Conservation (phyloP, 2,888 invertebrate genomes). For the Dryadula phaetusa region DNA sequence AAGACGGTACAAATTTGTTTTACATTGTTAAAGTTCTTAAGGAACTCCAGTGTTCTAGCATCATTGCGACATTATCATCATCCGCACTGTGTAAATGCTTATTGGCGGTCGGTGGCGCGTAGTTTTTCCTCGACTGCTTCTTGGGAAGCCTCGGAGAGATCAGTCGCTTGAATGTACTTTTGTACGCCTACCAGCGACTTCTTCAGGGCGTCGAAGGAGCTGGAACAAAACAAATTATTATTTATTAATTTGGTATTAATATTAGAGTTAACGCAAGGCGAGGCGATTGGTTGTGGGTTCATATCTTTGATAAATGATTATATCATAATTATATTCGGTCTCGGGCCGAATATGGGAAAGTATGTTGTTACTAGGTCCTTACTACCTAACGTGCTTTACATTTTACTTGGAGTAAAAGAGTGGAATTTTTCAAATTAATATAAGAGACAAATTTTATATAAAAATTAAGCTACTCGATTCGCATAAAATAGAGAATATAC, state of each 20-base stretch:
- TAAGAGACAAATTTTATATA: too few relatives aligned
- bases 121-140: conserved; percentile 97
- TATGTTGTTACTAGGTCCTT: too few relatives aligned
- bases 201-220: conserved; percentile 99
- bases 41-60: conserved; percentile 6
- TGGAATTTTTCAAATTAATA: too few relatives aligned
- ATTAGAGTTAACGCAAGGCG: too few relatives aligned
- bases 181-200: conserved; percentile 98
- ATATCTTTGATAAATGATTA: too few relatives aligned
- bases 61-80: conserved; percentile 25
- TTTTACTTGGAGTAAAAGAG: too few relatives aligned
- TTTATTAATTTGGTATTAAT: too few relatives aligned
- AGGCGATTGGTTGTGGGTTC: background rate
- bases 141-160: conserved; percentile 96
- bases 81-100: conserved; percentile 64
- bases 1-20: background rate
- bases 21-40: background rate
- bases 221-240: conserved; percentile 66
- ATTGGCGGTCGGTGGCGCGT: conserved; percentile 97
- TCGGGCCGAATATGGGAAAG: too few relatives aligned
- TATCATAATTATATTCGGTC: too few relatives aligned
- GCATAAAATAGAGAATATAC: too few relatives aligned
- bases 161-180: conserved; percentile 98
- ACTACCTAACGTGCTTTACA: too few relatives aligned
- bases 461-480: too few relatives aligned